Evolutionary conservation across 2,888 invertebrate genomes (phyloP).

Genomic region (Augiades crinisus): DNA sequence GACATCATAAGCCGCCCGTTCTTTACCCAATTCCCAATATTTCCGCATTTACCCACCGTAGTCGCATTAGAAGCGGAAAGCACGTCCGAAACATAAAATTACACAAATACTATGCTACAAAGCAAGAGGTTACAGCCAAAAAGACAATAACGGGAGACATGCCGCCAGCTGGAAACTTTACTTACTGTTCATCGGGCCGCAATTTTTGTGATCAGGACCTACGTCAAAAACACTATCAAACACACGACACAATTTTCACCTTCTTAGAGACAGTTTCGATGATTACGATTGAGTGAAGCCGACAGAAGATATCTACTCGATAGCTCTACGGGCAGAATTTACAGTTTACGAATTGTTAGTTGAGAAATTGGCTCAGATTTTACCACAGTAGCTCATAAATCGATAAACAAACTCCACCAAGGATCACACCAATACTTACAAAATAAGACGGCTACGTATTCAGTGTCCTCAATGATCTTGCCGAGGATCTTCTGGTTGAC

Average conservation of each 20-base stretch:
- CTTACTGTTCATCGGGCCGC: slow-evolving; percentile 80
- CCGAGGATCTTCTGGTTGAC: slow-evolving; percentile 94
- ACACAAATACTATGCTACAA: slow-evolving; percentile 50
- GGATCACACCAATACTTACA: slow-evolving; percentile 86
- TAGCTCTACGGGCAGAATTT: slow-evolving; percentile 58
- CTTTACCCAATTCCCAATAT: slow-evolving; percentile 37
- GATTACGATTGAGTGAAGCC: slow-evolving; percentile 46
- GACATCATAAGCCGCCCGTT: slow-evolving; percentile 38
- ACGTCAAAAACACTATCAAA: slow-evolving; percentile 79
- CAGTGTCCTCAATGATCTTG: slow-evolving; percentile 95
- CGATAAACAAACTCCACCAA: slow-evolving; percentile 50
- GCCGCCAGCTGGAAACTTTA: slow-evolving; percentile 71
- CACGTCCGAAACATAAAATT: slow-evolving; percentile 40
- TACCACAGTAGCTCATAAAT: slow-evolving; percentile 65
- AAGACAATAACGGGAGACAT: slow-evolving; percentile 63
- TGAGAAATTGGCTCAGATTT: slow-evolving; percentile 57
- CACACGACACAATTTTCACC: slow-evolving; percentile 69
- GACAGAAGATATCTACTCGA: slow-evolving; percentile 49
- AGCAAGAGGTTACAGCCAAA: slow-evolving; percentile 70
- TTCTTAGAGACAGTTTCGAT: slow-evolving; percentile 52
- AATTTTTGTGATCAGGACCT: slow-evolving; percentile 81
- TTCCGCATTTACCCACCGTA: slow-evolving; percentile 38
- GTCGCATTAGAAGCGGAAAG: slow-evolving; percentile 55
- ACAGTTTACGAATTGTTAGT: slow-evolving; percentile 59
- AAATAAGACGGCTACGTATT: slow-evolving; percentile 95